Evolutionary conservation across 2,888 invertebrate species (phyloP), one percentile per base, ranked within the genome.

Genomic region (Mythimna impura): DNA sequence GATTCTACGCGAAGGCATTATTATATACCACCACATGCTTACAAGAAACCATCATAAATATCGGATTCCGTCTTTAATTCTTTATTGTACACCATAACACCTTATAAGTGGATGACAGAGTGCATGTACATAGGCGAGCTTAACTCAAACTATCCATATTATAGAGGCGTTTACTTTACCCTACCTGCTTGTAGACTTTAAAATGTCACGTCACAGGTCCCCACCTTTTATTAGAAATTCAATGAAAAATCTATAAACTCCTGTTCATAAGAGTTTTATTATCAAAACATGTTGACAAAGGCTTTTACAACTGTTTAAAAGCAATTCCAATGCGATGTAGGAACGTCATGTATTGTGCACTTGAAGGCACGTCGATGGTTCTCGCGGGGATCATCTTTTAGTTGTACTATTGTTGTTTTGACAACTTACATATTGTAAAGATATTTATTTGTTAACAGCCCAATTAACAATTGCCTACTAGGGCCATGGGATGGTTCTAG

Each of bases 271-370:
- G 22, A 47, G 25, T 78, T 78, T 81, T 73, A 71, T 57, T 70
- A 72, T 50, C 50, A 47, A 60, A 66, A 76, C 62, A 60, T 7
- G 34, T 55, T 36, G 14, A 66, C 64, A 36, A 40, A 61, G 40
- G 10, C 50, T 72, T 70, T 65, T 73, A 73, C 64, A 60, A 57
- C 70, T 66, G 65, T 70, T 81, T 81, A 78, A 58, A 47, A 75
- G 71, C 61, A 61, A 83, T 83, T 83, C 62, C 72, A 14, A 84
- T 84, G 78, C 84, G 34, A n/a, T 40, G 54, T 69, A 12, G 62
- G 36, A 43, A 36, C 20, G 75, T 54, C 47, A 62, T 71, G 60
- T 25, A 1, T 40, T 40, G 71, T 61, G 54, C 60, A 66, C 61
- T 66, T 55, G 22, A 60, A 47, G 69, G 54, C 40, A 62, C 34